Base-by-base conservation (phyloP, 2,797 vertebrate species). In the Anabas testudineus region DNA sequence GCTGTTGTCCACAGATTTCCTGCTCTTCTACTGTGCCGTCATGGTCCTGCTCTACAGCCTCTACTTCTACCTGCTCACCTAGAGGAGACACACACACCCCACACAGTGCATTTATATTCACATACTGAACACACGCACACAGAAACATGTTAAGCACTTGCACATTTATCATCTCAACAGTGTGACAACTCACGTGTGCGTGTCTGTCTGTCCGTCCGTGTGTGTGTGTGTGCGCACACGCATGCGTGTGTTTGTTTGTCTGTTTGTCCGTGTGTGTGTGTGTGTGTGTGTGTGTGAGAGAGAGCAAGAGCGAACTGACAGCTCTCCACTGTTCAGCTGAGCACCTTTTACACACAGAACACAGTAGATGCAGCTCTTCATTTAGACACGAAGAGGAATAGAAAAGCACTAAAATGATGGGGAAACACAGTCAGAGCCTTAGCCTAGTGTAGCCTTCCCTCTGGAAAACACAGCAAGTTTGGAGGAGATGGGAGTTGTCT, bases 31-130 rank as follows among this genome's bases (percentile, higher is more conserved):
- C 91, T 88, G 91, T 62, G 87, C 80, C 39, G 80, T 90, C 91
- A 97, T 97, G 96, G 87, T 90, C 80, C 91, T 96, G 84, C 92
- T 97, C 77, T 97, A 93, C 90, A 64, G 92, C 61, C 64, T 94
- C 83, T 96, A 95, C 90, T 85, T 87, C 87, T 90, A 86, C 71
- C 88, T 97, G 73, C 86, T 93, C 34, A 88, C 86, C 77, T 94
- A 94, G 83, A 80, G 74, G 52, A 51, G 26, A 2, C 13, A 2
- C 64, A 47, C 16, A 14, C 28, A 4, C 9, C 9, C 22, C 22
- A 55, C 55, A 1, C 41, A 52, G 19, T 49, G 28, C 37, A 42
- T 30, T 39, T 7, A 30, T 36, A 55, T 13, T 41, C 49, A 49
- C 39, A 15, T 39, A 39, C 24, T 14, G 34, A 62, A 15, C 45